Evolutionary conservation across 2,113 vertebrate species (phyloP), one percentile per base, ranked within the genome.

Genomic region (Heteronetta atricapilla): DNA sequence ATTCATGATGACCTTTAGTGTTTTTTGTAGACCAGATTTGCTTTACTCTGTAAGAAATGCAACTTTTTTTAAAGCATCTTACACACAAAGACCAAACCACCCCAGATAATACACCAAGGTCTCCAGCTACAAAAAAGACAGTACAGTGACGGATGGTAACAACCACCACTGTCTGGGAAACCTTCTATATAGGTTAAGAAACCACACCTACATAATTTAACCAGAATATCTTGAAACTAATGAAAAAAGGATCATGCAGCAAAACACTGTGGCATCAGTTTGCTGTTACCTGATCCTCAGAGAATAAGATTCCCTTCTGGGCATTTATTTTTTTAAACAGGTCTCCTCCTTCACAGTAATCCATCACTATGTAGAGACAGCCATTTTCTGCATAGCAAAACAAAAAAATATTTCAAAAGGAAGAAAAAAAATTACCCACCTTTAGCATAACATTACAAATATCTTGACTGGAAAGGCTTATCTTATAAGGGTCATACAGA

Each of bases 291-390:
- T 99, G 99, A 91, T 99, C 98, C 95, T 99, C 99, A 48, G 98
- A 96, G 93, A 99, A 99, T 31, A 99, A 97, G 66, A 97, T 59
- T 86, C 99, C 99, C 98, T 98, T 99, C 96, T 99, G 99, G 67
- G 99, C 98, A 97, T 99, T 99, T 96, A 99, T 99, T 97, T 98
- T 98, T 97, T 98, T 99, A 97, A 99, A 99, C 13, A 99, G 97
- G 94, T 99, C 99, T 73, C 99, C 99, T 86, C 99, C 99, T 97
- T 99, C 99, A 97, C 99, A 99, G 93, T 99, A 99, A 97, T 99
- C 99, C 99, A 99, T 99, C 76, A 99, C 99, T 94, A 99, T 99
- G 92, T 99, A 99, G 42, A 99, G 98, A 96, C 98, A 99, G 7
- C 99, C 99, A 55, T 98, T 98, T 98, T 99, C 99, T 99, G 95